These are phyloP conservation scores for Circaetus cinerascens DNA, from an alignment of 2,113 vertebrate genomes.

Conservation along the genomic window DNA sequence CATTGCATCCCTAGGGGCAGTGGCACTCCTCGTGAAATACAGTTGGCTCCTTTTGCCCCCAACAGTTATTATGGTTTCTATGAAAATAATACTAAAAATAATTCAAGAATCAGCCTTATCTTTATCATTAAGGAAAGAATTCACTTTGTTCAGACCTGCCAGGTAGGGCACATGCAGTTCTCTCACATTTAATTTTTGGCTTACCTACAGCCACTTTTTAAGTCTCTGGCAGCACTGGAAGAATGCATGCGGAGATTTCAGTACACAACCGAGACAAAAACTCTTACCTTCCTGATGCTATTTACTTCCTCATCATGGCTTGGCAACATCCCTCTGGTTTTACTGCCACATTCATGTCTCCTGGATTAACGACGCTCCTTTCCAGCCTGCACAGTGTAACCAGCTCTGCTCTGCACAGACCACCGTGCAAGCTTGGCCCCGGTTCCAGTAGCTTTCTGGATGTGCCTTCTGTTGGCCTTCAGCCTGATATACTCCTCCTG, in stretches of 20 bases:
- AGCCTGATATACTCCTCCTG: neutral
- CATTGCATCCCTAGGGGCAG: neutral
- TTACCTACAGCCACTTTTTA: neutral
- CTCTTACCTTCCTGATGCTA: neutral
- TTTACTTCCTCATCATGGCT: neutral
- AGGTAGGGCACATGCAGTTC: neutral
- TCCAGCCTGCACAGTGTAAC: neutral
- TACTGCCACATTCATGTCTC: neutral
- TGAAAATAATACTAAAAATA: neutral
- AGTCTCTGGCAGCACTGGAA: neutral
- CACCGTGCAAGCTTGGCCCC: neutral
- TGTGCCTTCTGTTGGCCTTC: neutral
- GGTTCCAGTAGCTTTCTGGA: neutral
- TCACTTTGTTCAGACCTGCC: neutral
- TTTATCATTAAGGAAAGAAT: neutral
- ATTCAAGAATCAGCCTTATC: neutral
- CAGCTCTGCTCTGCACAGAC: neutral
- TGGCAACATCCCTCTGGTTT: neutral
- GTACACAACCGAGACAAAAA: neutral
- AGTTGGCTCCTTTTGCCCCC: neutral
- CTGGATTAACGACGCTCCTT: neutral
- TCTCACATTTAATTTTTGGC: neutral
- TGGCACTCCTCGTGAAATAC: neutral
- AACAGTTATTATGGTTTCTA: neutral
- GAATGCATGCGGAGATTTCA: neutral